A percentile compares a stretch with the other conserved stretches of the same genome.
Evolutionary conservation across 2,797 vertebrate genomes (phyloP).

Genomic region (Falco naumanni): DNA sequence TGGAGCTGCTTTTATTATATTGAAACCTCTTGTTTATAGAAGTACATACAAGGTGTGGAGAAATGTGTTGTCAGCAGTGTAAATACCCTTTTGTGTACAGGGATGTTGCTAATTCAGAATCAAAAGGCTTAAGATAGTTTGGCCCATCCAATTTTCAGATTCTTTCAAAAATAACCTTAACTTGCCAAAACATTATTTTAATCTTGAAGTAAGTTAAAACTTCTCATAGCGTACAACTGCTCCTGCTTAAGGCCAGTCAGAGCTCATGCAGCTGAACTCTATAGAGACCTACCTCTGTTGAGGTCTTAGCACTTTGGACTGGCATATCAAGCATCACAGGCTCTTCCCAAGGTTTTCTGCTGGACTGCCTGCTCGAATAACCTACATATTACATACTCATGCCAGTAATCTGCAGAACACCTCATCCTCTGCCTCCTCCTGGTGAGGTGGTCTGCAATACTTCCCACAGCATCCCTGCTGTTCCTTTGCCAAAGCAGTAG

Average conservation of each 20-base stretch:
- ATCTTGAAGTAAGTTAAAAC: not conserved
- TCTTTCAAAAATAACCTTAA: not conserved
- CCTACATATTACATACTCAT: accelerated
- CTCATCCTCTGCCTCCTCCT: not conserved
- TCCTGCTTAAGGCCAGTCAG: not conserved
- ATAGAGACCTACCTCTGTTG: not conserved
- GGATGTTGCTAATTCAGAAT: not conserved
- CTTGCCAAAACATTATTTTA: not conserved
- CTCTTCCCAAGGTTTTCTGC: not conserved
- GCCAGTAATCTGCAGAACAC: not conserved
- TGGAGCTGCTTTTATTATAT: not conserved
- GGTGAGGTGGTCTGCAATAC: not conserved
- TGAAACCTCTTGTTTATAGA: not conserved
- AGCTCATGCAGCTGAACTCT: not conserved
- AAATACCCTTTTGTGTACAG: not conserved
- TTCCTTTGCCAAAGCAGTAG: not conserved
- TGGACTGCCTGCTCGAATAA: not conserved
- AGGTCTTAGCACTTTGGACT: not conserved
- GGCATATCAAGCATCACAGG: not conserved
- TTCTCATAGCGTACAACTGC: not conserved
- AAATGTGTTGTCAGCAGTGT: not conserved
- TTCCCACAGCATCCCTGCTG: accelerated
- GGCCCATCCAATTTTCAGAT: not conserved
- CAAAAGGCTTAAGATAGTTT: not conserved
- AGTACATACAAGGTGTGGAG: not conserved